Percentiles rank a stretch among this genome's conserved stretches.
phyloP scores from a whole-genome alignment of 2,888 invertebrate species.

The Branchipolynoe longqiensis region DNA sequence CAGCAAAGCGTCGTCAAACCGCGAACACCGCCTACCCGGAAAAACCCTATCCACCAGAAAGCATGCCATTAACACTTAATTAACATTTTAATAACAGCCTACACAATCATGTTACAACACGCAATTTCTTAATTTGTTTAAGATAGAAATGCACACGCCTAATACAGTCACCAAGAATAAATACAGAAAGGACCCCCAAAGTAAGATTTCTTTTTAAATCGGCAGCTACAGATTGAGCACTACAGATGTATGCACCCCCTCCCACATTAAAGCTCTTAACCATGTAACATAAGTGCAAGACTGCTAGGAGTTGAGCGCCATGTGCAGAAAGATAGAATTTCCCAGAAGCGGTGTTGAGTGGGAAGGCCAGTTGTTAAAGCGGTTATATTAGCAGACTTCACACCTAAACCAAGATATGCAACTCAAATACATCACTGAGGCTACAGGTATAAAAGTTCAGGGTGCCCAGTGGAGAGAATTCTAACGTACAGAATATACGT shows the following conservation, averaged over 20 bases:
- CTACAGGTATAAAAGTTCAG: too few species aligned
- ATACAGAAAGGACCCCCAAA: constrained; percentile 9
- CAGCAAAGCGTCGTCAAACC: constrained; percentile 13
- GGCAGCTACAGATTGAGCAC: too few species aligned
- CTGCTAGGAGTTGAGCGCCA: constrained; percentile 15
- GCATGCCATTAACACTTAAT: constrained; percentile 11
- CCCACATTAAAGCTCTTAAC: constrained; percentile 33
- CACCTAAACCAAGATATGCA: constrained; percentile 42
- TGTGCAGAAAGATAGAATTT: constrained; percentile 33
- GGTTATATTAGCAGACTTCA: constrained; percentile 44
- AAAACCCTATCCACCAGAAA: not conserved
- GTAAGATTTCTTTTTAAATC: too few species aligned
- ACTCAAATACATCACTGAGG: too few species aligned
- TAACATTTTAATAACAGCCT: not conserved
- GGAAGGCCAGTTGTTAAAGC: constrained; percentile 44
- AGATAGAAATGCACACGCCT: too few species aligned
- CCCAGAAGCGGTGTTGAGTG: constrained; percentile 55
- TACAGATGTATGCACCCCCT: too few species aligned
- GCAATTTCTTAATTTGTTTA: not conserved
- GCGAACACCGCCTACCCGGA: not conserved
- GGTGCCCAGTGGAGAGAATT: too few species aligned
- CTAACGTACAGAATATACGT: too few species aligned
- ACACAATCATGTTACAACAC: constrained; percentile 17
- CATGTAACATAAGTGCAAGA: constrained; percentile 40
- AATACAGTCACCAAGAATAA: constrained; percentile 2